phyloP scores from a whole-genome alignment of 2,113 vertebrate genomes.

The crab-eating macaque (Macaca fascicularis) region T2T-MFA8v1.1 NC_088375.1:29889001-29889500 shows the following conservation, averaged over 20 bases:
- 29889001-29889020: background rate
- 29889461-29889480: fast-evolving
- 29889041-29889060: background rate
- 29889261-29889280: background rate
- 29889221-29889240: background rate
- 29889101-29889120: background rate
- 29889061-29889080: too few species aligned
- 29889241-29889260: background rate
- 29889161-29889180: background rate
- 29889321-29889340: background rate
- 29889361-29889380: background rate
- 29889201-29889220: background rate
- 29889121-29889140: background rate
- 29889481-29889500: too few species aligned
- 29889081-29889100: background rate
- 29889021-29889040: background rate
- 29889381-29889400: background rate
- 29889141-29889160: background rate
- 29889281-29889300: background rate
- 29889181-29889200: background rate
- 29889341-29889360: background rate
- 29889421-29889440: background rate
- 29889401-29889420: background rate
- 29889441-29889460: background rate
- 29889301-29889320: background rate